A percentile compares a stretch with the other conserved stretches of the same genome.
Conservation (phyloP, 2,888 invertebrate species). For the Leucozona laternaria region DNA sequence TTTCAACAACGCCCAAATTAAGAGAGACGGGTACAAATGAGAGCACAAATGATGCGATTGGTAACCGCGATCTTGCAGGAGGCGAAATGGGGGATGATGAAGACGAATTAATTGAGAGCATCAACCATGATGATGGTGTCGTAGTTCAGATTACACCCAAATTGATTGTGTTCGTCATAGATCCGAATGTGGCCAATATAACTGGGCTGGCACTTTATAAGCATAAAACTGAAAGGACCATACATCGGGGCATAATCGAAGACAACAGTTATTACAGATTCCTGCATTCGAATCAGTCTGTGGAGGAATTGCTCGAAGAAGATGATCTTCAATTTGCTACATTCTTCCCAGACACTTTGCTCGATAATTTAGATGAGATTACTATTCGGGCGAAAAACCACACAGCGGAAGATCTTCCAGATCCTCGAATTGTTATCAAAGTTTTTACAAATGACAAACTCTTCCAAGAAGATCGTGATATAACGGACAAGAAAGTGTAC, state of each 20-base stretch:
- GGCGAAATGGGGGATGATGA: conserved; percentile 41
- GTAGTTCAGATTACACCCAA: conserved; percentile 79
- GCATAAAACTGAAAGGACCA: conserved; percentile 3
- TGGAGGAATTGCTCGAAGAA: conserved; percentile 84
- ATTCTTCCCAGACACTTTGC: conserved; percentile 84
- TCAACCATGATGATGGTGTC: conserved; percentile 80
- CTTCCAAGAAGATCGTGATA: conserved; percentile 84
- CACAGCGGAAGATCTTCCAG: conserved; percentile 67
- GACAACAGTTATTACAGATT: conserved; percentile 78
- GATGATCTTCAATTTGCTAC: conserved; percentile 85
- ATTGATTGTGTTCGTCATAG: conserved; percentile 80
- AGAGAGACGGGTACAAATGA: conserved; percentile 30
- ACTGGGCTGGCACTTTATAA: conserved; percentile 81
- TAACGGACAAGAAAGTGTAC: conserved; percentile 78
- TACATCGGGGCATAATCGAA: conserved; percentile 77
- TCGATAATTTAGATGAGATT: conserved; percentile 82
- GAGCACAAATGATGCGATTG: conserved; percentile 1
- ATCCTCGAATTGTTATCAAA: conserved; percentile 84
- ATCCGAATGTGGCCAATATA: conserved; percentile 80
- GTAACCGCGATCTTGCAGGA: not conserved
- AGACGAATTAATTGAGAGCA: conserved; percentile 76
- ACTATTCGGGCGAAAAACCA: conserved; percentile 55
- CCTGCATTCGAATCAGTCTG: conserved; percentile 84
- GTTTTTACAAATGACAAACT: conserved; percentile 85
- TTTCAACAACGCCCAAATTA: conserved; percentile 77